Base-by-base conservation (phyloP, 2,888 invertebrate genomes). In the Ophion costatus region DNA sequence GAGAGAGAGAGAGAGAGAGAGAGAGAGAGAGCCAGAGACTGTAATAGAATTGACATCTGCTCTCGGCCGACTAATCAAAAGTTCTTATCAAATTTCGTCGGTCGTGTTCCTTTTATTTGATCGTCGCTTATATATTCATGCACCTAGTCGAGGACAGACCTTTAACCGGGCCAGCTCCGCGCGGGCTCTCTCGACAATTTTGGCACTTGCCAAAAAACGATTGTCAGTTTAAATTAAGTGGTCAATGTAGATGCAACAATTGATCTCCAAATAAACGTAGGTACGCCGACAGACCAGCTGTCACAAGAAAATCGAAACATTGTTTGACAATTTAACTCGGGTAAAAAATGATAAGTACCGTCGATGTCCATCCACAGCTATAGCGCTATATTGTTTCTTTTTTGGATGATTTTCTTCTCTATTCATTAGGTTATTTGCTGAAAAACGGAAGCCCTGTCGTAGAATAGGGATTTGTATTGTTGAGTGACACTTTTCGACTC, bases 1-100 rank as follows among this genome's bases (percentile, higher is more conserved):
- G 17, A 42, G 61, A 14, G 51, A 63, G 61, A 24, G 17, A 59
- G 69, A 29, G 45, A 57, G 59, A 70, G 70, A 42, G 66, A 20
- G 38, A 38, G 29, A 61, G 42, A 69, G 42, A 78, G 29, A 29
- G 14, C 22, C 57, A 67, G 73, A 67, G 38, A 22, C 9, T 2
- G 69, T 67, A 56, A 74, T 38, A 73, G 38, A 79, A 66, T 42
- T 42, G 14, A 10, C 80, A 2, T 7, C 5, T 70, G 29, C 20
- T 63, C 29, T 80, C 80, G 33, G 17, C 14, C 24, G 59, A 76
- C 64, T 75, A 82, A 84, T 82, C 79, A 76, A 79, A 84, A 84
- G 79, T 84, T 76, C 75, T 82, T 82, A 84, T 84, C 75, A 64
- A 51, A 70, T 82, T 81, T 63, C 24, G 69, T 75, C 33, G 22